These are phyloP conservation scores for Luscinia megarhynchos DNA, from an alignment of 2,797 vertebrate species.

Conservation along the genomic window DNA sequence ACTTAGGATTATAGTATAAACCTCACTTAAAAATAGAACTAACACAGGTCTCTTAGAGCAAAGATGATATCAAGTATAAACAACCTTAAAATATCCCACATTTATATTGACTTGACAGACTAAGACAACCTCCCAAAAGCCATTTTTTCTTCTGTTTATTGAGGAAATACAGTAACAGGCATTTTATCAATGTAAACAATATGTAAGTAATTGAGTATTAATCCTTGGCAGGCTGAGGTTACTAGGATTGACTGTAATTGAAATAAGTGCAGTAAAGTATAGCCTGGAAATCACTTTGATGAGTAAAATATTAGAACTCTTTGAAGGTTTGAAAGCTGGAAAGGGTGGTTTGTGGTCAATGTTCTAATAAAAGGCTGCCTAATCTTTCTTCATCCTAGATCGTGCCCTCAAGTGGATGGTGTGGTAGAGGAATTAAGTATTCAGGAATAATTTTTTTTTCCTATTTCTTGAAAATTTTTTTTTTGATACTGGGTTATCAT, in stretches of 20 bases:
- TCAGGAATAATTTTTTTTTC: background rate
- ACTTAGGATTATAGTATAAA: background rate
- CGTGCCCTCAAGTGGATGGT: background rate
- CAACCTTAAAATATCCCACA: background rate
- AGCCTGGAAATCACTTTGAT: background rate
- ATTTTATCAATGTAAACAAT: conserved; percentile 21
- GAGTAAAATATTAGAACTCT: background rate
- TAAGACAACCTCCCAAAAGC: background rate
- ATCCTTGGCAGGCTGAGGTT: background rate
- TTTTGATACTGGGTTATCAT: background rate
- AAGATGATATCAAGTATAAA: conserved; percentile 7
- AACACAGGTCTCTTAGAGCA: background rate
- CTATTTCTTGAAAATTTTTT: background rate
- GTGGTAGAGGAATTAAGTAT: background rate
- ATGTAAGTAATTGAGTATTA: background rate
- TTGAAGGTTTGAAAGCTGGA: background rate
- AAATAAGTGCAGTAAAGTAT: background rate
- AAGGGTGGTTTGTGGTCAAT: background rate
- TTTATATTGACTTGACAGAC: background rate
- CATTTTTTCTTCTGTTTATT: background rate
- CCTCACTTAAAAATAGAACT: background rate
- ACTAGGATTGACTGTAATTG: background rate
- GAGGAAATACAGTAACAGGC: conserved; percentile 1
- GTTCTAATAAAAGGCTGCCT: background rate
- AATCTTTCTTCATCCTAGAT: background rate